phyloP scores from a whole-genome alignment of 2,797 vertebrate genomes.

The Dipus sagitta region DNA sequence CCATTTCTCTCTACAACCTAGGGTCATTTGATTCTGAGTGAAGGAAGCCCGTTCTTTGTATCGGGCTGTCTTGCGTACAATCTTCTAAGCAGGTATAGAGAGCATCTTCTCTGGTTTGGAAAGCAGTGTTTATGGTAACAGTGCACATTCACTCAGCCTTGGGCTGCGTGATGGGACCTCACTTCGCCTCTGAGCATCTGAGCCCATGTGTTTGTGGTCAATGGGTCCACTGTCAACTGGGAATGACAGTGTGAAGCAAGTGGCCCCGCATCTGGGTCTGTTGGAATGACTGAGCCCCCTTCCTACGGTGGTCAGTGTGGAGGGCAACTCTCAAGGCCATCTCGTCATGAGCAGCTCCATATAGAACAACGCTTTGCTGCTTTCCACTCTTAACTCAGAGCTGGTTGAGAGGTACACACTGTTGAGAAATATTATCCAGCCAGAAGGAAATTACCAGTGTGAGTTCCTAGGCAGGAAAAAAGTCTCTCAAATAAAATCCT shows the following conservation, averaged over 20 bases:
- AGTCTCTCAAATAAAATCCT: not conserved
- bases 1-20: constrained; percentile 19
- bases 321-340: not conserved
- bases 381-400: not conserved
- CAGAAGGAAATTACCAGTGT: not conserved
- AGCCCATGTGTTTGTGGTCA: not conserved
- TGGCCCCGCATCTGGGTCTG: not conserved
- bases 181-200: not conserved
- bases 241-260: not conserved
- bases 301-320: not conserved
- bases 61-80: not conserved
- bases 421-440: not conserved
- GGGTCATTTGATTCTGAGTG: not conserved
- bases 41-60: not conserved
- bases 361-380: not conserved
- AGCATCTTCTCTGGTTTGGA: not conserved
- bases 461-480: not conserved
- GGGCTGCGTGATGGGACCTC: not conserved
- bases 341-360: not conserved
- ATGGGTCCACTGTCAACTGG: not conserved
- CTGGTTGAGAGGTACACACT: not conserved
- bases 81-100: not conserved
- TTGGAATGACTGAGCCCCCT: not conserved
- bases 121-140: not conserved
- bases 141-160: not conserved